Evolutionary conservation across 2,113 vertebrate species (phyloP).

Genomic region (Brienomyrus longianalis): DNA sequence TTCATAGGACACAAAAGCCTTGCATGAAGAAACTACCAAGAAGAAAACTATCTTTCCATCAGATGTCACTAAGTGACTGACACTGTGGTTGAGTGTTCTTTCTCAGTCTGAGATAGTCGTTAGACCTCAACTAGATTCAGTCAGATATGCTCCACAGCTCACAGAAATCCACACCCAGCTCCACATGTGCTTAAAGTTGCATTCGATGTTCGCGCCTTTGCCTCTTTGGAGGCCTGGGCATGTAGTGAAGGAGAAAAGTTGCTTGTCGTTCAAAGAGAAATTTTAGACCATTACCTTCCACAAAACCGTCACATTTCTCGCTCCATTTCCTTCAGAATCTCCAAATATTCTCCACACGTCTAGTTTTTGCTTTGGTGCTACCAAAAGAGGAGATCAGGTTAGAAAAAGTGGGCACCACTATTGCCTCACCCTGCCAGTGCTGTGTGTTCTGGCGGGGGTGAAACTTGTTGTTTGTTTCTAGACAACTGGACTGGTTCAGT

Average conservation of each 20-base stretch:
- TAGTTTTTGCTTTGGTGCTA: constrained; percentile 50
- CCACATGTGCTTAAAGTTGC: neutral
- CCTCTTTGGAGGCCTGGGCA: neutral
- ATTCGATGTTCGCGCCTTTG: neutral
- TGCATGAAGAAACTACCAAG: neutral
- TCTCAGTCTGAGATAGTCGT: neutral
- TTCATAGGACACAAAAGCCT: neutral
- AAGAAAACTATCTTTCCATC: neutral
- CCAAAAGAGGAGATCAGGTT: neutral
- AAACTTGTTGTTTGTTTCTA: neutral
- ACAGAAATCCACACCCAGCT: neutral
- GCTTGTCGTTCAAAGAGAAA: neutral
- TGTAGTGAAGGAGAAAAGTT: neutral
- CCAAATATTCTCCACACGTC: constrained; percentile 51
- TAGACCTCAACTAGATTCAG: neutral
- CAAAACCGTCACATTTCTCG: constrained; percentile 43
- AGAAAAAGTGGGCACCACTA: neutral
- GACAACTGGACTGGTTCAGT: neutral
- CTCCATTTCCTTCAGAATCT: neutral
- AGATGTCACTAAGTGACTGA: constrained; percentile 13
- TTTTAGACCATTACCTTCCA: constrained; percentile 56
- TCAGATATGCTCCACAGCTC: neutral
- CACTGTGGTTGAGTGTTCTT: neutral
- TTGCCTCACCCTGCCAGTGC: neutral
- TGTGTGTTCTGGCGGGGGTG: too few relatives aligned